Conservation (phyloP, 2,888 invertebrate species). For the Prostheceraeus crozeri region DNA sequence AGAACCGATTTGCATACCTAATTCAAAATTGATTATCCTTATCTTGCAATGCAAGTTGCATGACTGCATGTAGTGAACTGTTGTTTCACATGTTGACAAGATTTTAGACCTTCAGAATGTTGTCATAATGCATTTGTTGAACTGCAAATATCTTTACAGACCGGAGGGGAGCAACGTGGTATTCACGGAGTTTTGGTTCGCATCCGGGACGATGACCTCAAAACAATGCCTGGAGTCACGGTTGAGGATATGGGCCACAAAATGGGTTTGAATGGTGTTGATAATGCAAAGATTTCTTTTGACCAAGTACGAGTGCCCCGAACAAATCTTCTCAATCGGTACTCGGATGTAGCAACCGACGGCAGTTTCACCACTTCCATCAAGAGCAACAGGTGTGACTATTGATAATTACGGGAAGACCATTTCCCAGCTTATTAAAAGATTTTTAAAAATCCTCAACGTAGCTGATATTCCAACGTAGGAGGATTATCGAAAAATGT, state of each 20-base stretch:
- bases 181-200: constrained; percentile 43
- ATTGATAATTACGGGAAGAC: constrained; percentile 26
- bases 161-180: constrained; percentile 37
- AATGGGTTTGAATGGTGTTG: constrained; percentile 46
- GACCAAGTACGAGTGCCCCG: constrained; percentile 44
- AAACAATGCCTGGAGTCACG: constrained; percentile 42
- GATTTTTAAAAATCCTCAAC: too few relatives aligned
- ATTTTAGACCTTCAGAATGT: too few relatives aligned
- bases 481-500: too few relatives aligned
- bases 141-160: constrained; percentile 26
- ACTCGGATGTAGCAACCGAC: constrained; percentile 42
- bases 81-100: too few relatives aligned
- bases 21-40: too few relatives aligned
- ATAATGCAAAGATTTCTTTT: constrained; percentile 44
- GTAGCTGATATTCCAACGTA: too few relatives aligned
- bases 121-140: too few relatives aligned
- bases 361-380: constrained; percentile 43
- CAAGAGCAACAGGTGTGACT: constrained; percentile 42
- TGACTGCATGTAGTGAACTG: too few relatives aligned
- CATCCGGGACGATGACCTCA: constrained; percentile 43
- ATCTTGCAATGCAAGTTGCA: too few relatives aligned
- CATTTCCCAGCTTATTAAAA: too few relatives aligned
- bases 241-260: constrained; percentile 45
- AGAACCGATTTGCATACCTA: too few relatives aligned
- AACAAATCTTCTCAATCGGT: constrained; percentile 42